Evolutionary conservation across 2,888 invertebrate species (phyloP), one percentile per base, ranked within the genome.

Genomic region (Microdon myrmicae): DNA sequence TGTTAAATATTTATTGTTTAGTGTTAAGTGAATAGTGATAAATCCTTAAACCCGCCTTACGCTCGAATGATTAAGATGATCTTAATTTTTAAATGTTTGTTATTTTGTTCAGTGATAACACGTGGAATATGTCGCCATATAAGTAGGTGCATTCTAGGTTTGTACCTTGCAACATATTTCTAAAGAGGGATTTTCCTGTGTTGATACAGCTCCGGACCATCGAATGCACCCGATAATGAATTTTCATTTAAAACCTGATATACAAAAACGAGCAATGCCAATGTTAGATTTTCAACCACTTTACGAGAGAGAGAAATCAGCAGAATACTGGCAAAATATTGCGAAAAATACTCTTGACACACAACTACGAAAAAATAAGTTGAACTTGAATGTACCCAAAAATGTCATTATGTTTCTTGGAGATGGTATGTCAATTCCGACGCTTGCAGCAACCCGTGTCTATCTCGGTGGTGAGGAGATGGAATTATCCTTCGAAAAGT

Each of bases 361-460:
- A 37, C 80, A 83, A 45, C 68, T 79, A 54, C 70, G 73, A 20
- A 75, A 75, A 39, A 55, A 72, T 43, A 61, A 68, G 6, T 54
- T 74, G 3, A 80, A 80, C 68, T 79, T 73, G 31, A 75, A 79
- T 45, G 34, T 75, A 67, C 83, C 84, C 6, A 80, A 80, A 67
- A 90, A 89, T 76, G 79, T 88, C 6, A 86, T 90, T 35, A 79
- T 90, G 75, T 89, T 89, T 75, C 80, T 90, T 54, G 90, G 90
- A 4, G 94, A 94, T 73, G 94, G 94, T 1, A 92, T 94, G 92
- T 91, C 92, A 25, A 84, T 93, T 66, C 84, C 92, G 0, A 94
- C 94, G 0, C 78, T 92, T 35, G 87, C 90, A 0, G 92, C 92
- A 0, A 86, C 91, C 1, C 83, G 94, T 61, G 87, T 87, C 0